Evolutionary conservation across 2,888 invertebrate species (phyloP), one percentile per base, ranked within the genome.

Genomic region (Euplagia quadripunctaria): DNA sequence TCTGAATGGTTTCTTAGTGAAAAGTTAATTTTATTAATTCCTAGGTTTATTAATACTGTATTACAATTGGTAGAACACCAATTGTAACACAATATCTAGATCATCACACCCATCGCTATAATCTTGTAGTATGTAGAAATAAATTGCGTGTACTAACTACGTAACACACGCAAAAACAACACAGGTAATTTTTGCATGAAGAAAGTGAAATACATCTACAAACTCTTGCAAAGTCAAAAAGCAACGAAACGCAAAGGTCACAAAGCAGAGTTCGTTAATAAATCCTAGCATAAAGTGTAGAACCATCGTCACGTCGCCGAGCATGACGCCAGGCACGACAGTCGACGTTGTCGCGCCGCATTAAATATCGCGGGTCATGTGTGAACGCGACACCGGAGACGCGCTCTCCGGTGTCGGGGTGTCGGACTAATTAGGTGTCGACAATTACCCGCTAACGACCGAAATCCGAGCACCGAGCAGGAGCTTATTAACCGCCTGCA

Each of bases 381-480:
- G 92, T 93, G 94, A 91, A 86, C 85, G 83, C 88, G 92, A 88
- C 91, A 93, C 89, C 85, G 88, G 93, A 93, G 90, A 86, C 85
- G 84, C 80, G 87, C 85, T 86, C 88, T 91, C 91, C 87, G 92
- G 90, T 92, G 88, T 87, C 88, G 86, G 89, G 90, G 89, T 90
- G 87, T 85, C 84, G 84, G 89, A 89, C 93, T 94, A 94, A 94
- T 94, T 94, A 94, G 93, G 91, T 92, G 94, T 86, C 94, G 92
- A 92, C 94, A 93, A 94, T 94, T 93, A 93, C 93, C 82, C 89
- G 88, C 92, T 94, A 94, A 94, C 94, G 93, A 93, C 92, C 92
- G 94, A 93, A 93, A 94, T 91, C 89, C 87, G 94, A 94, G 90
- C 85, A 85, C 75, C 84, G 82, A 85, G 84, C 82, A 84, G 83